Evolutionary conservation across 2,888 invertebrate genomes (phyloP).

Genomic region (Hartigia nigra): DNA sequence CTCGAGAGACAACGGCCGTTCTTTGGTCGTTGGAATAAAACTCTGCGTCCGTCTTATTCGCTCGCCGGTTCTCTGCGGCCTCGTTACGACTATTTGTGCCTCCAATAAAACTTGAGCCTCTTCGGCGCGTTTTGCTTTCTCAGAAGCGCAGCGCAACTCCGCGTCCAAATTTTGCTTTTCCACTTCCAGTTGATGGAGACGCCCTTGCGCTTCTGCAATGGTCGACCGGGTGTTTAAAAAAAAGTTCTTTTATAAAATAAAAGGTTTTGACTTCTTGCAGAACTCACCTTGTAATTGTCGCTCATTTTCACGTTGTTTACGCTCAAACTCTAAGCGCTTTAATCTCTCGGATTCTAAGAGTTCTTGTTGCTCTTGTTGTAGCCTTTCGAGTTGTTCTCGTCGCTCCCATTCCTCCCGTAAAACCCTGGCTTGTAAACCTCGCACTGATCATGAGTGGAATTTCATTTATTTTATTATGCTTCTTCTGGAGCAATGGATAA

Average conservation of each 20-base stretch:
- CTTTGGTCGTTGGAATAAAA: conserved; percentile 76
- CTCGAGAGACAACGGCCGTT: conserved; percentile 66
- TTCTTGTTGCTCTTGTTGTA: conserved; percentile 82
- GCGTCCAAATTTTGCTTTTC: conserved; percentile 78
- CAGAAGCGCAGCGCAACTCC: conserved; percentile 76
- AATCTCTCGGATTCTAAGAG: conserved; percentile 80
- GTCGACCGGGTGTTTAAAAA: not conserved
- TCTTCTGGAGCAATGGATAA: conserved; percentile 26
- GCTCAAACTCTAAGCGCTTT: conserved; percentile 81
- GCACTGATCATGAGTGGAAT: conserved; percentile 61
- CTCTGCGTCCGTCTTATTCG: conserved; percentile 76
- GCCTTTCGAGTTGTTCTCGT: conserved; percentile 80
- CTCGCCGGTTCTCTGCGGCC: conserved; percentile 71
- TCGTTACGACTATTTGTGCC: conserved; percentile 69
- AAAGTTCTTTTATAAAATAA: not conserved
- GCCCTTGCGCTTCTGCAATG: conserved; percentile 76
- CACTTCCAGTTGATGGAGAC: conserved; percentile 77
- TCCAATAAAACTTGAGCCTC: conserved; percentile 72
- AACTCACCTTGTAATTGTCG: conserved; percentile 73
- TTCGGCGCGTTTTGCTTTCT: conserved; percentile 77
- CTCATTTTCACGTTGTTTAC: conserved; percentile 78
- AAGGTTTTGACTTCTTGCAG: not conserved
- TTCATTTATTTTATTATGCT: not conserved
- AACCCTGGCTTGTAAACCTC: conserved; percentile 77
- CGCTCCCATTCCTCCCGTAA: conserved; percentile 87